Evolutionary conservation across 2,888 invertebrate genomes (phyloP).

Genomic region (Masnerella sp.): DNA sequence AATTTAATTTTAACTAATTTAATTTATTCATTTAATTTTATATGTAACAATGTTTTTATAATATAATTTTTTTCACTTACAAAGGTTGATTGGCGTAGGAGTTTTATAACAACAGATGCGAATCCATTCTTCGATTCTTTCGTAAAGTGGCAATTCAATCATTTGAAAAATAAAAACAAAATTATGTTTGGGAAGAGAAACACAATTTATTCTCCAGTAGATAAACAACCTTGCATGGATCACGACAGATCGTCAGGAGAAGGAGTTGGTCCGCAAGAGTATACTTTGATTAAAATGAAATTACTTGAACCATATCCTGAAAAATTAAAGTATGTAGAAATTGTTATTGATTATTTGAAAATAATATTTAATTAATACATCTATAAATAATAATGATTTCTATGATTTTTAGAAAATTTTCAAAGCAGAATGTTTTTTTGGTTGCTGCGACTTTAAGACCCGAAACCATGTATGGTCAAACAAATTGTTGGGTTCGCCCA

Average conservation of each 20-base stretch:
- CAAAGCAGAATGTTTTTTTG: conserved; percentile 85
- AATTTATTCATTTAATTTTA: conserved; percentile 18
- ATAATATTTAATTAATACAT: too few relatives aligned
- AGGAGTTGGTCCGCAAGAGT: conserved; percentile 98
- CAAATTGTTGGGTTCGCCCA: conserved; percentile 98
- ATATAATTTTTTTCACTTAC: conserved; percentile 13
- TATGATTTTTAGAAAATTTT: too few relatives aligned
- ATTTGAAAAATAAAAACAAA: conserved; percentile 90
- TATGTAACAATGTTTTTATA: background rate
- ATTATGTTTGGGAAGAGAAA: conserved; percentile 98
- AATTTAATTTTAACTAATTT: background rate
- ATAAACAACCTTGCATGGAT: conserved; percentile 99
- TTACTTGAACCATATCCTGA: conserved; percentile 85
- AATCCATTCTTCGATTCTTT: conserved; percentile 99
- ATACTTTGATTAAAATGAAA: conserved; percentile 96
- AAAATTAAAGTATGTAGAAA: conserved; percentile 82
- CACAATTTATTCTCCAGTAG: conserved; percentile 96
- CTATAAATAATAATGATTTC: too few relatives aligned
- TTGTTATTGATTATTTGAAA: background rate
- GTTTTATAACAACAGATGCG: conserved; percentile 98
- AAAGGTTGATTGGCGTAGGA: conserved; percentile 97
- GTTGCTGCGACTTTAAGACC: conserved; percentile 99
- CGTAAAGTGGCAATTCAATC: conserved; percentile 96
- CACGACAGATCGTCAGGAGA: conserved; percentile 98
- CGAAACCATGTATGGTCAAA: conserved; percentile 99